Conservation (phyloP, 2,888 invertebrate genomes). For the Teinopalpus imperialis region DNA sequence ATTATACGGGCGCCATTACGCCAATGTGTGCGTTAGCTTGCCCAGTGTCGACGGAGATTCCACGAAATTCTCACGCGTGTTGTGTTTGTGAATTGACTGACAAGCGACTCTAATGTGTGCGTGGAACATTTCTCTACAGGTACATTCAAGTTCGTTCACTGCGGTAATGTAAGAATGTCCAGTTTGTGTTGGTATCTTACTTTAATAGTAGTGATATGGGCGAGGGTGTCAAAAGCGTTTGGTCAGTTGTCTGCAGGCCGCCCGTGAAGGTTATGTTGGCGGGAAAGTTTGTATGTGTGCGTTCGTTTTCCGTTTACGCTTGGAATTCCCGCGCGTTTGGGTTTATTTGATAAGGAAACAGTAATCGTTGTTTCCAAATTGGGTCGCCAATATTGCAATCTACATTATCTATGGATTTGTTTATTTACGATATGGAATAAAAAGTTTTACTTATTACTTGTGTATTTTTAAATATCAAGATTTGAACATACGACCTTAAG, state of each 20-base stretch:
- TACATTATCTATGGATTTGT: conserved; percentile 7
- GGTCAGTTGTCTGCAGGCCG: conserved; percentile 26
- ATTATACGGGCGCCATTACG: conserved; percentile 38
- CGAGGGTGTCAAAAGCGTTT: conserved; percentile 37
- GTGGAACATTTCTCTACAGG: conserved; percentile 41
- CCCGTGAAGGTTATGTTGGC: conserved; percentile 25
- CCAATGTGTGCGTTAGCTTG: conserved; percentile 55
- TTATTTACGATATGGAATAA: neutral
- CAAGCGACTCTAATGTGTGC: conserved; percentile 37
- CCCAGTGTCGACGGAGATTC: conserved; percentile 54
- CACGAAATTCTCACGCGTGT: conserved; percentile 52
- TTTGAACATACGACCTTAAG: too few relatives aligned
- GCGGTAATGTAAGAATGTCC: conserved; percentile 48
- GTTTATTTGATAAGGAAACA: conserved; percentile 45
- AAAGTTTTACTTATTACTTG: neutral
- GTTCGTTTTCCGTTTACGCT: conserved; percentile 37
- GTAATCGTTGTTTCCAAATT: conserved; percentile 30
- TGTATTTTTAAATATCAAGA: too few relatives aligned
- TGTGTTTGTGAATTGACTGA: conserved; percentile 37
- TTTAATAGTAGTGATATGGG: conserved; percentile 33
- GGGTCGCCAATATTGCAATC: conserved; percentile 17
- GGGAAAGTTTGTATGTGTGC: conserved; percentile 28
- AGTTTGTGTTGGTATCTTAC: conserved; percentile 35
- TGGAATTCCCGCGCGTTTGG: conserved; percentile 44
- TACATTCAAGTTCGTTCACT: conserved; percentile 28